Evolutionary conservation across 2,888 invertebrate genomes (phyloP).

Genomic region (Oxytorus armatus): DNA sequence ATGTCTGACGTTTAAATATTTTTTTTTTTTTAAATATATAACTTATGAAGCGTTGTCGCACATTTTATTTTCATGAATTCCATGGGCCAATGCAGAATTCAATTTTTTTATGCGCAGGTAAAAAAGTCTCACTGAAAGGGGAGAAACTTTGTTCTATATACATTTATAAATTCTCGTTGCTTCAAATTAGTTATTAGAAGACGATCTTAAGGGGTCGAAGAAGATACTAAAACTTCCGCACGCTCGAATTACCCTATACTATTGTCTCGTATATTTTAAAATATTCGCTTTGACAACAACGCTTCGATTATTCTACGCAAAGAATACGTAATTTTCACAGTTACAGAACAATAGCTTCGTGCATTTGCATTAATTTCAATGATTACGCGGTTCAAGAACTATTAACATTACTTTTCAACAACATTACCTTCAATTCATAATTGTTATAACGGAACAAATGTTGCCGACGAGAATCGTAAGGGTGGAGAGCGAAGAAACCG

Average conservation of each 20-base stretch:
- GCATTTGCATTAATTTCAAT: not conserved
- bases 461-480: slow-evolving; percentile 16
- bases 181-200: too few relatives aligned
- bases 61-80: too few relatives aligned
- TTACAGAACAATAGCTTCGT: slow-evolving; percentile 21
- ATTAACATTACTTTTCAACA: slow-evolving; percentile 2
- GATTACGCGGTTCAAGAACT: not conserved
- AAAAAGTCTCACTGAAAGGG: too few relatives aligned
- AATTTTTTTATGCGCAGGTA: too few relatives aligned
- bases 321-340: slow-evolving; percentile 17
- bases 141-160: too few relatives aligned
- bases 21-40: too few relatives aligned
- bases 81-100: too few relatives aligned
- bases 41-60: too few relatives aligned
- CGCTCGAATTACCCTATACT: not conserved
- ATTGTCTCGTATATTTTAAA: not conserved
- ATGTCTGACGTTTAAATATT: too few relatives aligned
- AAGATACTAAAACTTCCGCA: too few relatives aligned
- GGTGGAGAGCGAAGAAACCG: slow-evolving; percentile 26
- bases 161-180: too few relatives aligned
- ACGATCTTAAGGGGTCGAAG: too few relatives aligned
- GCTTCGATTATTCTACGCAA: not conserved
- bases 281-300: not conserved
- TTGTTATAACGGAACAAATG: slow-evolving; percentile 34
- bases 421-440: slow-evolving; percentile 48